Conservation (phyloP, 2,797 vertebrate species). For the Halcyon badia region DNA sequence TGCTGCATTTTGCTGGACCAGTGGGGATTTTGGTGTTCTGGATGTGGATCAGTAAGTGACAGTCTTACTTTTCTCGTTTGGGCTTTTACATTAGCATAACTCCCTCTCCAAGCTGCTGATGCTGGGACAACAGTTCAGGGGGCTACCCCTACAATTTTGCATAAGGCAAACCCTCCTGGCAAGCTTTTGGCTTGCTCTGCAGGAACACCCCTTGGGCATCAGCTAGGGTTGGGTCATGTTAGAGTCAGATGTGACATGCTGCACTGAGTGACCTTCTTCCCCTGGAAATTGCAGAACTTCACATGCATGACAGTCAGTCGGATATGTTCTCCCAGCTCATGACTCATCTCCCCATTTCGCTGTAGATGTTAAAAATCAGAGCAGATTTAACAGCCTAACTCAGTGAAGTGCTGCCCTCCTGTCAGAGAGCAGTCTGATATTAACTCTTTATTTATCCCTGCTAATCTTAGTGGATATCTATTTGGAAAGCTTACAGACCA, state of each 20-base stretch:
- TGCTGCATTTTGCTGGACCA: neutral
- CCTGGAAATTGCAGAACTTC: neutral
- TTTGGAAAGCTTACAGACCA: neutral
- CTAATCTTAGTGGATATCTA: neutral
- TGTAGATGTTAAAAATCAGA: neutral
- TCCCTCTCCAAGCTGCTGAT: neutral
- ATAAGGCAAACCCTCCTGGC: neutral
- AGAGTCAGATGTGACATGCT: neutral
- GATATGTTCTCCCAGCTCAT: neutral
- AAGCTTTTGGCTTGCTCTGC: neutral
- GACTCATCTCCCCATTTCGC: neutral
- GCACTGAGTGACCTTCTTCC: neutral
- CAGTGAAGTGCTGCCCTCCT: neutral
- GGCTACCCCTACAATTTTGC: neutral
- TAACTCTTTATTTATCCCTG: neutral
- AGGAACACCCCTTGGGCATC: fast-evolving
- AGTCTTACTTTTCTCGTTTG: neutral
- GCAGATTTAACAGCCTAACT: neutral
- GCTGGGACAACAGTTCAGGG: neutral
- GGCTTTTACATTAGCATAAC: neutral
- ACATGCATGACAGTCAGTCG: fast-evolving
- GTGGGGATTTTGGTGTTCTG: neutral
- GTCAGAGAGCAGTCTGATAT: neutral
- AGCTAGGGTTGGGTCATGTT: neutral
- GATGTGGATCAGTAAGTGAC: neutral